Percentiles rank a stretch among this genome's conserved stretches.
Evolutionary conservation across 2,888 invertebrate species (phyloP).

Genomic region (Cotesia congregata): DNA sequence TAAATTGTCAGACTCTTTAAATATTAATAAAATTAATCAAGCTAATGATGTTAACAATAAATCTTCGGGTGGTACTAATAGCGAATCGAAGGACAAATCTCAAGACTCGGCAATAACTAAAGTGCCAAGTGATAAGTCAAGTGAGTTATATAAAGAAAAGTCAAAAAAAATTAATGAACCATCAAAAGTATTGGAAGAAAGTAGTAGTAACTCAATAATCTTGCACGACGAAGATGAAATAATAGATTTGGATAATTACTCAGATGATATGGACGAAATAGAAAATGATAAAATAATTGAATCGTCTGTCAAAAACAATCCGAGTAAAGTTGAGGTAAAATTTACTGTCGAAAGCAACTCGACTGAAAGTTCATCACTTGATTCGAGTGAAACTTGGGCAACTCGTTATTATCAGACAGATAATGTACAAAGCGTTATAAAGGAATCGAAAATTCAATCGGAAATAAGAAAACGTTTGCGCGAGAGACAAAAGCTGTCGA

Average conservation of each 20-base stretch:
- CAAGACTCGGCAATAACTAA: constrained; percentile 6
- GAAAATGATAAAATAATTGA: constrained; percentile 51
- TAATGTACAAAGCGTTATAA: constrained; percentile 67
- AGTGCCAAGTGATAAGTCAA: constrained; percentile 19
- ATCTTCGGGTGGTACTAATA: constrained; percentile 14
- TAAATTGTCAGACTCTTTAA: neutral
- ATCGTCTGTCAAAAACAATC: neutral
- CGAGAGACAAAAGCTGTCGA: constrained; percentile 64
- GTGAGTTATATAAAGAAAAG: neutral
- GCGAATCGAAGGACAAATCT: constrained; percentile 28
- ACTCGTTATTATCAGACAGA: constrained; percentile 68
- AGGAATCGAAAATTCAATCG: constrained; percentile 68
- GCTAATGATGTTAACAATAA: constrained; percentile 30
- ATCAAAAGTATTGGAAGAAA: constrained; percentile 9
- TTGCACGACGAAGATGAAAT: constrained; percentile 63
- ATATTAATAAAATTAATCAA: constrained; percentile 4
- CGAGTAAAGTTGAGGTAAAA: neutral
- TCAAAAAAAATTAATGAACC: neutral
- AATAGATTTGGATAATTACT: constrained; percentile 67
- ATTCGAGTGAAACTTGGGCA: constrained; percentile 66
- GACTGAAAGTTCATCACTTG: constrained; percentile 45
- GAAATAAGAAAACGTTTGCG: constrained; percentile 67
- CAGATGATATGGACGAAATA: constrained; percentile 65
- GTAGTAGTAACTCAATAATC: constrained; percentile 13
- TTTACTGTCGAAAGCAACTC: constrained; percentile 31